Evolutionary conservation across 2,797 vertebrate genomes (phyloP).

Genomic region (Typhlichthys subterraneus): DNA sequence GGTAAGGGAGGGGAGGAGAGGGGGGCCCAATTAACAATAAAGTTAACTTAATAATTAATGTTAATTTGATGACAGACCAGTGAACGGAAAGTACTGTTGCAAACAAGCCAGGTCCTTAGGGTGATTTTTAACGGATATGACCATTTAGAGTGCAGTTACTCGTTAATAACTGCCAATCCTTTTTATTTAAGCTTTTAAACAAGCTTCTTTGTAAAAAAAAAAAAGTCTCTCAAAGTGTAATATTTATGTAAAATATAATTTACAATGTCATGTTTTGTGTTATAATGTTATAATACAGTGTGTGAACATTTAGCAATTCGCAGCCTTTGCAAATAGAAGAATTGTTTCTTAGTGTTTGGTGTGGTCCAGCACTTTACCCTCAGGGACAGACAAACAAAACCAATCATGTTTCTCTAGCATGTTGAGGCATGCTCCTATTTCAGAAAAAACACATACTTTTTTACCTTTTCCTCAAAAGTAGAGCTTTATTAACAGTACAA

Average conservation of each 20-base stretch:
- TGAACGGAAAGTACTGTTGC: not conserved
- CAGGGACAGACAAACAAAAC: not conserved
- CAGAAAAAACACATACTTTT: not conserved
- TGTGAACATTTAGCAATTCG: slow-evolving; percentile 36
- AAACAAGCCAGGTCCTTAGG: not conserved
- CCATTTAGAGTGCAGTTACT: not conserved
- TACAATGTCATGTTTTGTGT: slow-evolving; percentile 32
- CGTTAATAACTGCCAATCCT: slow-evolving; percentile 8
- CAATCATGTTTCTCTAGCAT: not conserved
- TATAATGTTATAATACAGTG: slow-evolving; percentile 29
- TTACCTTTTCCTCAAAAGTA: too few relatives aligned
- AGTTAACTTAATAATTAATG: too few relatives aligned
- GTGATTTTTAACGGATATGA: too few relatives aligned
- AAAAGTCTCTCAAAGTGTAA: not conserved
- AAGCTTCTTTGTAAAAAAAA: not conserved
- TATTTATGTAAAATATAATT: slow-evolving; percentile 21
- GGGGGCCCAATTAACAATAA: too few relatives aligned
- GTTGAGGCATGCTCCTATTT: slow-evolving; percentile 3
- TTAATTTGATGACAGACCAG: too few relatives aligned
- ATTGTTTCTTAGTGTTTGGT: slow-evolving; percentile 22
- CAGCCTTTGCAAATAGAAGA: slow-evolving; percentile 41
- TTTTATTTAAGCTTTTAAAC: slow-evolving; percentile 13
- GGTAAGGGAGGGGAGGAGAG: too few relatives aligned
- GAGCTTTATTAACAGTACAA: not conserved
- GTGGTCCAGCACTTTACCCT: slow-evolving; percentile 1